Evolutionary conservation across 2,888 invertebrate species (phyloP).

Genomic region (Timema podura): DNA sequence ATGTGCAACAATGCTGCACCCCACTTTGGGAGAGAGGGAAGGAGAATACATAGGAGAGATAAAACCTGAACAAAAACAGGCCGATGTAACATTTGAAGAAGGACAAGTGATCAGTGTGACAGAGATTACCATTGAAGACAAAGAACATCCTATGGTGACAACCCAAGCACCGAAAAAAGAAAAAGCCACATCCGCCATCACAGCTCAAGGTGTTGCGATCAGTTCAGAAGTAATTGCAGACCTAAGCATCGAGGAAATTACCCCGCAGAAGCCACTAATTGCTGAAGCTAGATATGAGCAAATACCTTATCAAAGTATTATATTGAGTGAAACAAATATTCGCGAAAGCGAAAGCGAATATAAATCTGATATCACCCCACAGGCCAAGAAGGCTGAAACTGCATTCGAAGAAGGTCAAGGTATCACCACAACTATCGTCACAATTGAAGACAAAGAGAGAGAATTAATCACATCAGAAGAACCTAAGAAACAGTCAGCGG

Average conservation of each 20-base stretch:
- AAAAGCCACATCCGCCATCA: conserved; percentile 52
- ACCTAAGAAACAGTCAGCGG: conserved; percentile 46
- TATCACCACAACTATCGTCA: conserved; percentile 40
- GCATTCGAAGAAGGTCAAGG: conserved; percentile 41
- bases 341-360: conserved; percentile 57
- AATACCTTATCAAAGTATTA: conserved; percentile 53
- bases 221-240: conserved; percentile 54
- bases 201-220: conserved; percentile 55
- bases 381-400: conserved; percentile 46
- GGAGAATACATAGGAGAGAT: conserved; percentile 44
- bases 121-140: conserved; percentile 43
- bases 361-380: conserved; percentile 44
- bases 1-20: conserved; percentile 53
- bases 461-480: conserved; percentile 41
- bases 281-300: conserved; percentile 48
- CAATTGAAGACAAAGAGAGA: conserved; percentile 37
- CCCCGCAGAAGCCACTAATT: conserved; percentile 35
- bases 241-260: conserved; percentile 42
- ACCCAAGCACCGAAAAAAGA: conserved; percentile 44
- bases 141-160: conserved; percentile 48
- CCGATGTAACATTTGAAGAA: conserved; percentile 51
- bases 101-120: conserved; percentile 58
- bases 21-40: conserved; percentile 53
- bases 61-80: conserved; percentile 53
- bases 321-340: conserved; percentile 53